These are phyloP conservation scores for Xiphophorus hellerii DNA, from an alignment of 2,113 vertebrate genomes.

Conservation along the genomic window DNA sequence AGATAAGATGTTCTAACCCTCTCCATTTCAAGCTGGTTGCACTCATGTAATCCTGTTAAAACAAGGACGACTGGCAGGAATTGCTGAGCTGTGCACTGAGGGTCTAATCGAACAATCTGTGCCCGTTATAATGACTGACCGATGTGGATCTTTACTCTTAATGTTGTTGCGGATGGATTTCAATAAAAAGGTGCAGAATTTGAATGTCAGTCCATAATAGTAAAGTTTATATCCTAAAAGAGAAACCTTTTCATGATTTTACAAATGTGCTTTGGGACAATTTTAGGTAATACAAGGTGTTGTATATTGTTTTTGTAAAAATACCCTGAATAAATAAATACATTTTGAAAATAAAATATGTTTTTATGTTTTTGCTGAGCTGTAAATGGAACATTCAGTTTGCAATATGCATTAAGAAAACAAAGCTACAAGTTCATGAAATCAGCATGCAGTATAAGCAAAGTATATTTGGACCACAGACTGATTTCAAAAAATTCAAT, in stretches of 20 bases:
- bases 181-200: neutral
- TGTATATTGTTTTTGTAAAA: neutral
- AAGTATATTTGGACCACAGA: no score
- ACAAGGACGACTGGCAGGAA: conserved; percentile 58
- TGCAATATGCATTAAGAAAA: no score
- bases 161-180: neutral
- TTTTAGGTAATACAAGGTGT: neutral
- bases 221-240: no score
- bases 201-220: neutral
- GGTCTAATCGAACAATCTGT: conserved; percentile 54
- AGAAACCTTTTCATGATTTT: no score
- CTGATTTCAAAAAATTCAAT: no score
- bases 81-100: conserved; percentile 64
- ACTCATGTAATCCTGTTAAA: conserved; percentile 74
- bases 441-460: no score
- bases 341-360: no score
- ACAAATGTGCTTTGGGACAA: neutral
- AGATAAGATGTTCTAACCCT: conserved; percentile 62
- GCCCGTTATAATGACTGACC: conserved; percentile 1
- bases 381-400: no score
- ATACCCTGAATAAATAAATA: no score
- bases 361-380: no score
- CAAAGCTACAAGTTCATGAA: no score
- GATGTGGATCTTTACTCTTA: neutral
- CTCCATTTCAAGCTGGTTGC: conserved; percentile 20